Conservation (phyloP, 2,888 invertebrate genomes). For the Troides oblongomaculatus region DNA sequence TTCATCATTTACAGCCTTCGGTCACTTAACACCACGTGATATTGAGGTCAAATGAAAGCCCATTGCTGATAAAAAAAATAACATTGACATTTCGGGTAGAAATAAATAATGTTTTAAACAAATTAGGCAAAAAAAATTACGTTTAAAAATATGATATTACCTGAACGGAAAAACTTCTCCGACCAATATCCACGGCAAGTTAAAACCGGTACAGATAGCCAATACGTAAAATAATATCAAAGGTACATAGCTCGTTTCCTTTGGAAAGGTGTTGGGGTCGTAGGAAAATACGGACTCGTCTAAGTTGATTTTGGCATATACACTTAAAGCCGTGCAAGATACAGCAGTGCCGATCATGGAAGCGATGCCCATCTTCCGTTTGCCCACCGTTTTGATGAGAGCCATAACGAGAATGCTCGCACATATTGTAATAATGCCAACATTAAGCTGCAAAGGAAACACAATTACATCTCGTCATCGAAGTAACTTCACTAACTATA, state of each 20-base stretch:
- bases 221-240: constrained; percentile 63
- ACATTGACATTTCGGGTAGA: no score
- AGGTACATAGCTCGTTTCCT: constrained; percentile 62
- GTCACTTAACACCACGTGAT: no score
- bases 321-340: constrained; percentile 56
- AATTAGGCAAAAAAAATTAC: background rate
- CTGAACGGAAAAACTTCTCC: constrained; percentile 81
- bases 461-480: background rate
- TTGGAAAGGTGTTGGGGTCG: constrained; percentile 57
- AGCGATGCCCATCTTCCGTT: constrained; percentile 61
- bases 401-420: constrained; percentile 62
- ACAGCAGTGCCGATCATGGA: constrained; percentile 55
- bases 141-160: constrained; percentile 43
- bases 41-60: no score
- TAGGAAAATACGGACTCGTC: constrained; percentile 61
- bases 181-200: constrained; percentile 79
- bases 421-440: constrained; percentile 67
- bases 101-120: background rate
- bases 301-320: constrained; percentile 53
- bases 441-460: constrained; percentile 58
- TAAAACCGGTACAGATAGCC: constrained; percentile 60
- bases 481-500: no score
- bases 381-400: constrained; percentile 61
- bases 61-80: no score
- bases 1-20: no score